These are phyloP conservation scores for Nymphalis polychloros DNA, from an alignment of 2,888 invertebrate species.

Conservation along the genomic window DNA sequence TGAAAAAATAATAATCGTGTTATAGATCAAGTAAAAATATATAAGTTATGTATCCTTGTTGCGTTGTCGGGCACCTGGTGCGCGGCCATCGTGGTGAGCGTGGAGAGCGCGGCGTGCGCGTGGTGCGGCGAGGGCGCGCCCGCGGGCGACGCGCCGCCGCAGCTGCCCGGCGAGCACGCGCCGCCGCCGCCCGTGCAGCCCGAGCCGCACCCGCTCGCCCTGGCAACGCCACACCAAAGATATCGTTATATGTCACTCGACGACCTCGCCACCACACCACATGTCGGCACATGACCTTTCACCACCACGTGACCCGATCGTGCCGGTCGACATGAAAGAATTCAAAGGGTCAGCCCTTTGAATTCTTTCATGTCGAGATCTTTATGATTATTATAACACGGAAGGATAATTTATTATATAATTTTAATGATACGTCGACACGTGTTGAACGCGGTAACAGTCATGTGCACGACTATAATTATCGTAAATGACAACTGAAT, in stretches of 20 bases:
- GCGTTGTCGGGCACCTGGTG: conserved; percentile 54
- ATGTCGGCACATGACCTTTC: background rate
- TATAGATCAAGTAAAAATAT: background rate
- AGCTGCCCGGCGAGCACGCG: conserved; percentile 72
- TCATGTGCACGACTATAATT: background rate
- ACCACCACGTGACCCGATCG: no score
- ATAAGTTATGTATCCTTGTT: background rate
- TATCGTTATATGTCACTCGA: background rate
- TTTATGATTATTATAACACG: background rate
- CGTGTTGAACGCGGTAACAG: background rate
- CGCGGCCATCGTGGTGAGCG: conserved; percentile 41
- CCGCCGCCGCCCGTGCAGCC: conserved; percentile 51
- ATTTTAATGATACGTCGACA: background rate
- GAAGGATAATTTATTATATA: background rate
- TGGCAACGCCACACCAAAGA: conserved; percentile 6
- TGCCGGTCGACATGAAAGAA: no score
- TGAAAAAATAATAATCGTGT: background rate
- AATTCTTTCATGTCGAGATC: no score
- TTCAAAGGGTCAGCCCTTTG: no score
- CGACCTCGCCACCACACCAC: background rate
- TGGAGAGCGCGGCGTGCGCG: conserved; percentile 46
- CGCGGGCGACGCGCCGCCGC: conserved; percentile 74
- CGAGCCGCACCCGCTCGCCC: conserved; percentile 48
- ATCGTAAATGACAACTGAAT: background rate
- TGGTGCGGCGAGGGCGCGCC: conserved; percentile 68